phyloP scores from a whole-genome alignment of 2,888 invertebrate genomes.

The Ramazzottius varieornatus region DNA sequence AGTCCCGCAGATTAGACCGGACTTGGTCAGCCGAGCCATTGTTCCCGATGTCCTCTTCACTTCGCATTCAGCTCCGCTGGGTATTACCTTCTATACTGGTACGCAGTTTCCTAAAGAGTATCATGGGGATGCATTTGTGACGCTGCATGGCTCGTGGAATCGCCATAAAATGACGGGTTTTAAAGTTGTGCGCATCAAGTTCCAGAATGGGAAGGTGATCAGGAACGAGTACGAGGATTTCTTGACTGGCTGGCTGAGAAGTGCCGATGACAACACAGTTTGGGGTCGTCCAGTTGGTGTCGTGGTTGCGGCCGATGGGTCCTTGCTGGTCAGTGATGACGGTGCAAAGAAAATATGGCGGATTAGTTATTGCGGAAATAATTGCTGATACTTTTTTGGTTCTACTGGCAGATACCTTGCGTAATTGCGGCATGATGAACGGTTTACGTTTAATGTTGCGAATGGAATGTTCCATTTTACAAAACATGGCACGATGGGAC shows the following conservation, averaged over 20 bases:
- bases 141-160: conserved; percentile 7
- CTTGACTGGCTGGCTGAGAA: conserved; percentile 4
- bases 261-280: background rate
- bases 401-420: no score
- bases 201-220: background rate
- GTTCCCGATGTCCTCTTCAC: background rate
- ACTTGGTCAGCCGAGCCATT: background rate
- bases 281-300: conserved; percentile 7
- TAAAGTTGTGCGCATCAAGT: background rate
- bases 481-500: no score
- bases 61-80: conserved; percentile 6
- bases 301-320: background rate
- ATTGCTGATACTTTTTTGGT: no score
- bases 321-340: conserved; percentile 6
- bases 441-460: no score
- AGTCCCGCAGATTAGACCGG: background rate
- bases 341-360: conserved; percentile 4
- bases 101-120: conserved; percentile 2
- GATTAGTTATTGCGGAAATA: no score
- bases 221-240: conserved; percentile 5
- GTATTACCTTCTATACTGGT: conserved; percentile 3
- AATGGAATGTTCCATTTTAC: no score
- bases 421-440: no score
- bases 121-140: conserved; percentile 5
- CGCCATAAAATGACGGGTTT: background rate